Base-by-base conservation (phyloP, 2,888 invertebrate species). In the Melipona beecheii region DNA sequence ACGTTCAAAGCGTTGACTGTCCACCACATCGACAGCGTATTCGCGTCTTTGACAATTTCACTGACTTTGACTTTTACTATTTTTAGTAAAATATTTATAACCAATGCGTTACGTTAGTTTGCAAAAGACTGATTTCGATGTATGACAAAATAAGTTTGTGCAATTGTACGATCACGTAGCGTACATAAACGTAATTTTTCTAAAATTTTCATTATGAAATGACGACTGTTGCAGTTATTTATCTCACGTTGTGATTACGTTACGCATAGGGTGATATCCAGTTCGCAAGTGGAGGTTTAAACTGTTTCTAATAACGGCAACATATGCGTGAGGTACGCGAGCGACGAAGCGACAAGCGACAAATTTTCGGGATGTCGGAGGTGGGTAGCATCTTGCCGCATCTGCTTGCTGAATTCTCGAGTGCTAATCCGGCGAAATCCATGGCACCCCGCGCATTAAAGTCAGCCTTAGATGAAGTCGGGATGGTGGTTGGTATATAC, bases 351-450 rank as follows among this genome's bases (percentile, higher is more conserved):
- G n/a, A n/a, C n/a, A 83, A 84, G 85, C 85, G 83, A 82, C 86
- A 90, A 87, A 90, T 90, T 90, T 90, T 87, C 86, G 81, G 80
- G 83, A 85, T 87, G 85, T 89, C 83, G 90, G 71, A 83, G 74
- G 74, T 85, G 85, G 81, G 81, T 88, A 89, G 85, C 91, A 91
- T 90, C 91, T 90, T 91, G 90, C 90, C 82, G 86, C 79, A 77
- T 86, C 86, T 91, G 86, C 81, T 87, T 87, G 92, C 91, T 93
- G n/a, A 92, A 92, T 92, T 92, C 91, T 91, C 89, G 88, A n/a
- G 87, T 76, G 89, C 91, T 92, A 92, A 92, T 92, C 92, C 91
- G 85, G 89, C 89, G 91, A 92, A 92, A 92, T 91, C 92, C 92
- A 85, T 78, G 90, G 91, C 92, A 90, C 88, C 83, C 90, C 81